A percentile compares a stretch with the other conserved stretches of the same genome.
Evolutionary conservation across 2,888 invertebrate species (phyloP).

Genomic region (Ariolimax columbianus): DNA sequence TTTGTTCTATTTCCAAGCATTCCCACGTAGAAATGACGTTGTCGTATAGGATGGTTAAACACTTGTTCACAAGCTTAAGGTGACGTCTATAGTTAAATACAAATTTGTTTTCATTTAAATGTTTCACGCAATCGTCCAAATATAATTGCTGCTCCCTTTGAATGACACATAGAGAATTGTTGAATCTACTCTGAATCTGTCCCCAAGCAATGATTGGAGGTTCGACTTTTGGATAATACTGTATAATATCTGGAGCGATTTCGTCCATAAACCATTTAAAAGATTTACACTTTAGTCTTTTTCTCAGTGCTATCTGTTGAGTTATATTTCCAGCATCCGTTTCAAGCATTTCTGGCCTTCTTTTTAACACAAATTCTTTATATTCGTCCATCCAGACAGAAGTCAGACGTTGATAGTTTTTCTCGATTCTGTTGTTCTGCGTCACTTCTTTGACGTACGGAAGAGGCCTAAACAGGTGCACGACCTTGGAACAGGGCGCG

Average conservation of each 20-base stretch:
- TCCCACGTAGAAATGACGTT: too few species aligned
- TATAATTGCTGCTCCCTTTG: background rate
- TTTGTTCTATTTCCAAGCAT: background rate
- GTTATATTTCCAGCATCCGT: conserved; percentile 29
- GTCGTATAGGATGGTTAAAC: background rate
- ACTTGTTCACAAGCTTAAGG: background rate
- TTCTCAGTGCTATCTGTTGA: background rate
- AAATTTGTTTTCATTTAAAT: background rate
- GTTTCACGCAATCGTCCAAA: background rate
- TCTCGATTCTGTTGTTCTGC: background rate
- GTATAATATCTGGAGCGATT: conserved; percentile 21
- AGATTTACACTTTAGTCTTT: conserved; percentile 36
- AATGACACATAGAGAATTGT: background rate
- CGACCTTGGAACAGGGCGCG: conserved; percentile 60
- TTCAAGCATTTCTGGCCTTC: conserved; percentile 3
- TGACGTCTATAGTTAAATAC: background rate
- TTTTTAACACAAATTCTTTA: conserved; percentile 13
- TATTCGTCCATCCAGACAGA: conserved; percentile 43
- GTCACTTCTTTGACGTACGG: background rate
- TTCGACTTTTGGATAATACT: conserved; percentile 9
- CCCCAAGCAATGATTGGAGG: conserved; percentile 25
- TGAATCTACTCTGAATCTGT: background rate
- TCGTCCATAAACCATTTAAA: conserved; percentile 38
- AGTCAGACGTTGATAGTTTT: conserved; percentile 21
- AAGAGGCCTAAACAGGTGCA: conserved; percentile 49